These are phyloP conservation scores for Polylopha cassiicola DNA, from an alignment of 2,888 invertebrate species.

Conservation along the genomic window DNA sequence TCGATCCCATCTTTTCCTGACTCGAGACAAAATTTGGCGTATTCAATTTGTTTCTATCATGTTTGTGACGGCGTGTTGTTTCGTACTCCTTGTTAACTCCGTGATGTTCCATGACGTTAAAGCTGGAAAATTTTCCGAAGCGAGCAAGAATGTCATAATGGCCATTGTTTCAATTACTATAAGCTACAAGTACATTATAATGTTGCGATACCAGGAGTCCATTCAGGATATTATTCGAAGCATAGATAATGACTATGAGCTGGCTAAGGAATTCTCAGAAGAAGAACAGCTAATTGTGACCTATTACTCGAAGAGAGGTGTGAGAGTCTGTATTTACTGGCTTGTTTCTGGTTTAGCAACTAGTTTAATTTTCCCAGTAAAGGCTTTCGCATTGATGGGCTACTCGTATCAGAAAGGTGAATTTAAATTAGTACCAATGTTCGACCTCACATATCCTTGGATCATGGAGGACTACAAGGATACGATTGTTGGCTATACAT, in stretches of 20 bases:
- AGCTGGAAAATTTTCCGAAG: conserved; percentile 37
- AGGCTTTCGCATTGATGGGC: conserved; percentile 42
- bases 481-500: conserved; percentile 28
- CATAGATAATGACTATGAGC: conserved; percentile 44
- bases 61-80: conserved; percentile 20
- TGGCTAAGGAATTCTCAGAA: conserved; percentile 29
- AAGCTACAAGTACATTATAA: conserved; percentile 39
- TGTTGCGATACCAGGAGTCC: conserved; percentile 36
- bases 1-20: conserved; percentile 37
- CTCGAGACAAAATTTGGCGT: conserved; percentile 33
- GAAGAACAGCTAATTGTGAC: conserved; percentile 40
- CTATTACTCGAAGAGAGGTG: conserved; percentile 37
- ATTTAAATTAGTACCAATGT: conserved; percentile 41
- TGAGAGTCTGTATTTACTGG: conserved; percentile 44
- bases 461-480: conserved; percentile 40
- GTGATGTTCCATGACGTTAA: conserved; percentile 39
- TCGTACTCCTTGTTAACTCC: conserved; percentile 35
- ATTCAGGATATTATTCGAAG: conserved; percentile 36
- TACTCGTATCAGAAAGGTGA: conserved; percentile 37
- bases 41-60: conserved; percentile 29
- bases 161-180: conserved; percentile 40
- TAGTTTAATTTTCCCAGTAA: conserved; percentile 41
- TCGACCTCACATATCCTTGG: conserved; percentile 43
- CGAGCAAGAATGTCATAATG: conserved; percentile 46
- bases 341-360: conserved; percentile 33